These are phyloP conservation scores for Lonchura striata DNA, from an alignment of 2,113 vertebrate species.

Conservation along the genomic window DNA sequence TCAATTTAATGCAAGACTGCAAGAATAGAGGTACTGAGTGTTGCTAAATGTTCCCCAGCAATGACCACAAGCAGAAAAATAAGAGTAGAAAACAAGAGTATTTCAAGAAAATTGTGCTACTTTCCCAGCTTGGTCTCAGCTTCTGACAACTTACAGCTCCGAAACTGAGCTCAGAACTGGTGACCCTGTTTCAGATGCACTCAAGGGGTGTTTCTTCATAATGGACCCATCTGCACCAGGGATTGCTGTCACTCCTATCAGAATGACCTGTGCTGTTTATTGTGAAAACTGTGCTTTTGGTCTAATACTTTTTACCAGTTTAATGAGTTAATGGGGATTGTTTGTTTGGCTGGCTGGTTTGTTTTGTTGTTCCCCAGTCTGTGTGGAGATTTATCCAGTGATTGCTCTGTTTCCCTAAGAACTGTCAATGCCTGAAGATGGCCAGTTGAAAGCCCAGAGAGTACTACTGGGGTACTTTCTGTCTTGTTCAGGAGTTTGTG, in stretches of 20 bases:
- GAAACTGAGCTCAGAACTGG: not conserved
- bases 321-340: not conserved
- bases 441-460: not conserved
- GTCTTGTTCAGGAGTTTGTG: not conserved
- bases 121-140: not conserved
- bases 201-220: not conserved
- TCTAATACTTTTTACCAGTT: not conserved
- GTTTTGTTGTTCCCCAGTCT: not conserved
- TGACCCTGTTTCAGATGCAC: not conserved
- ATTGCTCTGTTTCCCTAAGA: not conserved
- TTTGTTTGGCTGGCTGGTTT: not conserved
- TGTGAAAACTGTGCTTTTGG: not conserved
- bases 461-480: not conserved
- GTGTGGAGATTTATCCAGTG: not conserved
- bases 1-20: not conserved
- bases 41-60: not conserved
- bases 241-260: not conserved
- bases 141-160: not conserved
- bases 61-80: not conserved
- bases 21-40: not conserved
- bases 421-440: accelerated
- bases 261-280: not conserved
- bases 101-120: not conserved
- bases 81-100: not conserved
- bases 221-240: not conserved